Evolutionary conservation across 2,797 vertebrate genomes (phyloP).

Genomic region (Neostethus bicornis): DNA sequence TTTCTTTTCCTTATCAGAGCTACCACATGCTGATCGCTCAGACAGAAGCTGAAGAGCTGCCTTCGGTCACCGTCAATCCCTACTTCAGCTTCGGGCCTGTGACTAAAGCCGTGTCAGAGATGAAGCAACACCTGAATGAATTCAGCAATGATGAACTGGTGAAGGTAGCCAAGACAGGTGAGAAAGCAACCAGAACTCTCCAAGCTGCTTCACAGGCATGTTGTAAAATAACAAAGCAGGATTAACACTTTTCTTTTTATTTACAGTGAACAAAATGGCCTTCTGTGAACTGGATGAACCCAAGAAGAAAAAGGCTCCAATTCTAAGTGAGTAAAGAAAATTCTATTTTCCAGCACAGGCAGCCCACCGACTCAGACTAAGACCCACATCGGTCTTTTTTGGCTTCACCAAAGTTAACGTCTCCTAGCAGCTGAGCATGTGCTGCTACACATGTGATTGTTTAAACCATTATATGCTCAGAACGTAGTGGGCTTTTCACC

Average conservation of each 20-base stretch:
- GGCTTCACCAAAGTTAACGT: too few relatives aligned
- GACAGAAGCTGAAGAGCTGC: constrained; percentile 82
- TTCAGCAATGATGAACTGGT: constrained; percentile 83
- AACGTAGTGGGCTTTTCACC: too few relatives aligned
- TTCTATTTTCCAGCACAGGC: too few relatives aligned
- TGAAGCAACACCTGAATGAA: constrained; percentile 83
- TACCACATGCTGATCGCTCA: constrained; percentile 85
- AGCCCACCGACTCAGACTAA: too few relatives aligned
- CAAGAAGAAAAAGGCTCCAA: constrained; percentile 71
- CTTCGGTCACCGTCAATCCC: constrained; percentile 80
- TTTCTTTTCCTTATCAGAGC: constrained; percentile 52
- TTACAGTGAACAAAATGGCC: constrained; percentile 84
- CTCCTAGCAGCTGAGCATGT: too few relatives aligned
- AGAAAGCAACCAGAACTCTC: constrained; percentile 11
- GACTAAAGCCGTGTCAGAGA: constrained; percentile 81
- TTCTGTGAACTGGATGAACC: constrained; percentile 83
- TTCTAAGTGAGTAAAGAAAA: constrained; percentile 72
- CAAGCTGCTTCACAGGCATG: background rate
- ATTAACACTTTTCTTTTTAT: background rate
- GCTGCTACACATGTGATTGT: too few relatives aligned
- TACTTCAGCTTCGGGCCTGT: constrained; percentile 82
- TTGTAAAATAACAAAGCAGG: too few relatives aligned
- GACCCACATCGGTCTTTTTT: too few relatives aligned
- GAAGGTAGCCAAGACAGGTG: constrained; percentile 80
- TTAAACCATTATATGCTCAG: too few relatives aligned